Evolutionary conservation across 2,888 invertebrate species (phyloP).

Genomic region (Microctonus aethiopoides): DNA sequence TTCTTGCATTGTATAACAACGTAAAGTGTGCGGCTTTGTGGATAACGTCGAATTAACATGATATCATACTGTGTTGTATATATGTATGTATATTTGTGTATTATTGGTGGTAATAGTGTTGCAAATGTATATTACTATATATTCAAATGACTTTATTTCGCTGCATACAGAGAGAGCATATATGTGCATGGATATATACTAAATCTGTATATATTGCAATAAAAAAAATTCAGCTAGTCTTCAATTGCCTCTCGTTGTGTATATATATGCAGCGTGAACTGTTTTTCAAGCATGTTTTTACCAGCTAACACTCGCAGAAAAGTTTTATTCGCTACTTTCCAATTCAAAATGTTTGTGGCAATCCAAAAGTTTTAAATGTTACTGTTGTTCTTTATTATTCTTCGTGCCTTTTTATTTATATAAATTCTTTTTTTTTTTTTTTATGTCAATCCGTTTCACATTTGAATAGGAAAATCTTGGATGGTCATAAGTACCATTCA

Average conservation of each 20-base stretch:
- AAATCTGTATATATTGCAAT: neutral
- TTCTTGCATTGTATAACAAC: conserved; percentile 21
- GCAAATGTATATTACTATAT: conserved; percentile 23
- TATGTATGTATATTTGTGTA: conserved; percentile 18
- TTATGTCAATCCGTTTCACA: neutral
- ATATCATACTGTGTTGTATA: conserved; percentile 26
- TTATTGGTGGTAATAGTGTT: conserved; percentile 32
- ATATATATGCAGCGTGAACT: neutral
- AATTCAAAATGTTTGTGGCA: neutral
- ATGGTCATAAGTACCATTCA: conserved; percentile 13
- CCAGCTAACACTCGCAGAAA: neutral
- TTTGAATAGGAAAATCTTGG: neutral
- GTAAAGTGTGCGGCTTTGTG: neutral
- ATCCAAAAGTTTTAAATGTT: neutral
- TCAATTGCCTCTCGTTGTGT: neutral
- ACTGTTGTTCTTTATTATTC: neutral
- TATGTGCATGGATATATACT: too few relatives aligned
- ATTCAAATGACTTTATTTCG: conserved; percentile 34
- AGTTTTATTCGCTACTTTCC: conserved; percentile 1
- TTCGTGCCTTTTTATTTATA: neutral
- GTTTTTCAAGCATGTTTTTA: neutral
- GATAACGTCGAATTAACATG: conserved; percentile 36
- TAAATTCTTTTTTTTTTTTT: neutral
- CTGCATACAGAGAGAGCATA: neutral
- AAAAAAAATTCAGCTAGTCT: neutral